Conservation (phyloP, 2,797 vertebrate species). For the Coranthus polyacanthus region DNA sequence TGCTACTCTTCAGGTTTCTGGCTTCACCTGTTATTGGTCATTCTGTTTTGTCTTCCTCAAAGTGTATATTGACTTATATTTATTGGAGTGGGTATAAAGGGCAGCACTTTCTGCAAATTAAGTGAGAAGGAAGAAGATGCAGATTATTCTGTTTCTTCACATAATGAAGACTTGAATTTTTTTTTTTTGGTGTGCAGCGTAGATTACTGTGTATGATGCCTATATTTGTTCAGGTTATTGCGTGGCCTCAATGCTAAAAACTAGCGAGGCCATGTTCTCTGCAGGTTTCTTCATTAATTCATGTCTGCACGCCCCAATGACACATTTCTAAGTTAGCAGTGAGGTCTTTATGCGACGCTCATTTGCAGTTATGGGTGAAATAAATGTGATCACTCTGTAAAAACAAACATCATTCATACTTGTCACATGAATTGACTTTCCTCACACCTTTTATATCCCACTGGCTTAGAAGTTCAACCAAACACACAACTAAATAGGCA, state of each 20-base stretch:
- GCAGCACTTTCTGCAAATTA: conserved; percentile 10
- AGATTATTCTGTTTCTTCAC: conserved; percentile 27
- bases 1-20: conserved; percentile 39
- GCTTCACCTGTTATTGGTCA: conserved; percentile 24
- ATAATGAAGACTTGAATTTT: conserved; percentile 2
- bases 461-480: not conserved
- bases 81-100: conserved; percentile 51
- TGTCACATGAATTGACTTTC: not conserved
- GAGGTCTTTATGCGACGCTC: conserved; percentile 28
- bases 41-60: conserved; percentile 29
- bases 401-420: not conserved
- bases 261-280: not conserved
- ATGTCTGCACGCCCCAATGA: conserved; percentile 17
- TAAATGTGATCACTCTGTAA: conserved; percentile 65
- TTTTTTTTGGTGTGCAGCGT: conserved; percentile 15
- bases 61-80: conserved; percentile 59
- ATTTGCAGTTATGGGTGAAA: conserved; percentile 67
- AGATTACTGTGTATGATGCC: conserved; percentile 24
- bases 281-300: conserved; percentile 4
- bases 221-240: too few species aligned
- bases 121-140: conserved; percentile 12
- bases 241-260: not conserved
- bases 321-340: conserved; percentile 13
- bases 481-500: not conserved
- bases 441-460: not conserved